Evolutionary conservation across 2,797 vertebrate genomes (phyloP), one percentile per base, ranked within the genome.

Genomic region (Thripadectes ignobilis): DNA sequence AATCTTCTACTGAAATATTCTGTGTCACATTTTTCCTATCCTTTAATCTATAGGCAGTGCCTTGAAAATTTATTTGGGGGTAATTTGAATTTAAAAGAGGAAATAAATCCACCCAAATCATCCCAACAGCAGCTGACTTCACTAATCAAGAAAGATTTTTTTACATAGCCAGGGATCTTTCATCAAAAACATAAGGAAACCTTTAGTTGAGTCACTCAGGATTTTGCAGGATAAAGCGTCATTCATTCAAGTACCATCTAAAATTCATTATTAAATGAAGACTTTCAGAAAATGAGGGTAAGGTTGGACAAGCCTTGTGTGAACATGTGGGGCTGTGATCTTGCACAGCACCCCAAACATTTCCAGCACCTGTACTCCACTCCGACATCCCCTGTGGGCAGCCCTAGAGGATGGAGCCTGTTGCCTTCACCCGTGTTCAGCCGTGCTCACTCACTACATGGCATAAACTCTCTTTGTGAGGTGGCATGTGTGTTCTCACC

Each of bases 21-120:
- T 72, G 30, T 88, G 85, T 96, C 87, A 89, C 89, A 92, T 91
- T 91, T 34, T 29, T 91, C 67, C 76, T 95, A 95, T 93, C 87
- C 92, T 96, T 96, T 96, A 95, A 96, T 96, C 95, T 96, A 88
- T 63, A 89, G 89, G 58, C 68, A 92, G 76, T 93, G 93, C 62
- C 91, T 96, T 90, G 87, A 92, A 96, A 96, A 97, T 23, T 94
- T 96, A 92, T 89, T 96, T 89, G 54, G 89, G 94, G 59, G 87
- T 46, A 92, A 97, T 96, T 94, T 97, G 91, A 95, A 96, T 96
- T 96, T 97, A 93, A 97, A 96, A 96, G 92, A 75, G 54, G 91
- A 86, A 92, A 81, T 94, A 94, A 95, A 96, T 95, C 94, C 85
- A 93, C 76, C 87, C 87, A 91, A 95, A 91, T 88, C 79, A 93